Evolutionary conservation across 2,797 vertebrate species (phyloP).

Genomic region (Cyprinella venusta): DNA sequence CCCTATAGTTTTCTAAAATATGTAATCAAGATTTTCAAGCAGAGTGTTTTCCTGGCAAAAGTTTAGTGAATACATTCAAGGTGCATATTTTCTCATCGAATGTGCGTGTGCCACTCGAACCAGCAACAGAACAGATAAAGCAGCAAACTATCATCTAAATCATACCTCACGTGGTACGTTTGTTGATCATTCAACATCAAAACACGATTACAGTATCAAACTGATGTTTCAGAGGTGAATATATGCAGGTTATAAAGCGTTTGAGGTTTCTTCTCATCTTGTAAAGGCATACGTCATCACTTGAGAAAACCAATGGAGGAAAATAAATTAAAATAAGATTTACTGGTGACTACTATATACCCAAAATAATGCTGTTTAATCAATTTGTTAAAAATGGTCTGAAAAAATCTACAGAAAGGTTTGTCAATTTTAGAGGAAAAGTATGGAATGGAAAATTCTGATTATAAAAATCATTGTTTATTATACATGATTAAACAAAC

Average conservation of each 20-base stretch:
- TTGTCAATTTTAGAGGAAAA: neutral
- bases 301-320: neutral
- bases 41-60: too few relatives aligned
- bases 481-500: neutral
- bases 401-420: neutral
- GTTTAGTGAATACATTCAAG: too few relatives aligned
- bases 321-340: neutral
- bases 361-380: neutral
- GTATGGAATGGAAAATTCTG: neutral
- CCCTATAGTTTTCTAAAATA: too few relatives aligned
- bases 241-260: neutral
- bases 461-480: conserved; percentile 14
- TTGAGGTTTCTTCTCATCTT: neutral
- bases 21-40: too few relatives aligned
- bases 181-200: too few relatives aligned
- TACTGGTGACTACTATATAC: neutral
- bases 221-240: neutral
- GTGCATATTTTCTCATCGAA: too few relatives aligned
- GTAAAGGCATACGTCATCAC: neutral
- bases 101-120: too few relatives aligned
- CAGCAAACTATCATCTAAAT: neutral
- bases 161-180: neutral
- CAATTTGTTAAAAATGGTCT: neutral
- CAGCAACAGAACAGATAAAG: neutral
- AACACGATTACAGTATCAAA: neutral